A percentile compares a stretch with the other conserved stretches of the same genome.
Conservation (phyloP, 2,113 vertebrate genomes). For the Alectura lathami region DNA sequence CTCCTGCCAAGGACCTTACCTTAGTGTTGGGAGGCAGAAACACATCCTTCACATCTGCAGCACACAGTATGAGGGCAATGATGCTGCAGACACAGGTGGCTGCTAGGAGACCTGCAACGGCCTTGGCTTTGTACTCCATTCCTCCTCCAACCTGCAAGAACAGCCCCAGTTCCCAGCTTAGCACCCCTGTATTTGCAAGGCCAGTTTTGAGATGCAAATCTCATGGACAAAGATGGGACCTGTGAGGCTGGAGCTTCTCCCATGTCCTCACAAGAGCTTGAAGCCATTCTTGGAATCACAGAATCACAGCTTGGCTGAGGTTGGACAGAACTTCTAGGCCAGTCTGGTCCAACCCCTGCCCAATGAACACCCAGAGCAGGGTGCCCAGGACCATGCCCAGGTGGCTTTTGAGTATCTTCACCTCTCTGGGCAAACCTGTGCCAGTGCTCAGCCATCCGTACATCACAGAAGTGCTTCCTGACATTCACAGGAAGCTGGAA, state of each 20-base stretch:
- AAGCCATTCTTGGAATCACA: not conserved
- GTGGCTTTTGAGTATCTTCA: too few relatives aligned
- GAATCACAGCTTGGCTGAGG: not conserved
- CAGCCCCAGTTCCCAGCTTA: not conserved
- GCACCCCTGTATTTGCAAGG: not conserved
- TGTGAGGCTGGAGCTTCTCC: not conserved
- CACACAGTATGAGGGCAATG: slow-evolving; percentile 56
- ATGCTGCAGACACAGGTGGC: not conserved
- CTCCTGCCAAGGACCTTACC: not conserved
- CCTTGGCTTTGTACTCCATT: slow-evolving; percentile 49
- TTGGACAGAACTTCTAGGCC: not conserved
- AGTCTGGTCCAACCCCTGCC: not conserved
- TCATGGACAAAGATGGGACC: not conserved
- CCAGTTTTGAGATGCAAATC: not conserved
- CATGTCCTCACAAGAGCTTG: not conserved
- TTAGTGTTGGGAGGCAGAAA: slow-evolving; percentile 60
- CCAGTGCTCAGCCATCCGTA: too few relatives aligned
- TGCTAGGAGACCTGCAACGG: slow-evolving; percentile 20
- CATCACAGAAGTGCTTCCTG: too few relatives aligned
- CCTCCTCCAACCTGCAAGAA: slow-evolving; percentile 36
- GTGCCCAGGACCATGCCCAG: not conserved
- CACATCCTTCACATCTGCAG: not conserved
- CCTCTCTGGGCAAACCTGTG: too few relatives aligned
- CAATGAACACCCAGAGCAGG: not conserved
- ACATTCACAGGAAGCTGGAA: too few relatives aligned